Evolutionary conservation across 2,797 vertebrate species (phyloP).

Genomic region (Dendrocincla tyrannina): DNA sequence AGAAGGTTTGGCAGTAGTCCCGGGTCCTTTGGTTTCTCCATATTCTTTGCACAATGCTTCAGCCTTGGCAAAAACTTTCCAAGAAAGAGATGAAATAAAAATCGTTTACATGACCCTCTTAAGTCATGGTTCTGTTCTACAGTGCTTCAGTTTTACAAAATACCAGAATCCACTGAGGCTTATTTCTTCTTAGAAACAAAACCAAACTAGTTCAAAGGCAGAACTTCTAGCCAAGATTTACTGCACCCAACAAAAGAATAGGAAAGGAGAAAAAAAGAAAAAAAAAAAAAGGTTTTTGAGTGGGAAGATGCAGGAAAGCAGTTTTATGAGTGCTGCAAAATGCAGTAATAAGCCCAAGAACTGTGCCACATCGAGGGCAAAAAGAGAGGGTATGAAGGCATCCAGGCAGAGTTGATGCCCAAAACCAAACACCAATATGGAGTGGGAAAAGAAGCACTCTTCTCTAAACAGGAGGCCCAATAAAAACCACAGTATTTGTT

Average conservation of each 20-base stretch:
- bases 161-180: neutral
- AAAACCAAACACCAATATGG: neutral
- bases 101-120: neutral
- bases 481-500: neutral
- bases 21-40: slow-evolving; percentile 94
- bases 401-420: neutral
- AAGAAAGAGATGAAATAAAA: slow-evolving; percentile 4
- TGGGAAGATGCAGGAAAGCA: neutral
- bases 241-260: neutral
- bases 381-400: neutral
- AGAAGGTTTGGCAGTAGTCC: slow-evolving; percentile 92
- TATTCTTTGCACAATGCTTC: slow-evolving; percentile 96
- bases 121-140: neutral
- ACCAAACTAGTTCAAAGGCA: neutral
- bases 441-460: neutral
- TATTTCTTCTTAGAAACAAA: slow-evolving; percentile 12
- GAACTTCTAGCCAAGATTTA: neutral
- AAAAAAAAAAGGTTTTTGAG: neutral
- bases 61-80: slow-evolving; percentile 86
- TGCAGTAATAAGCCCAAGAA: neutral
- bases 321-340: neutral
- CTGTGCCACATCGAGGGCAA: neutral
- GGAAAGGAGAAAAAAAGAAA: neutral
- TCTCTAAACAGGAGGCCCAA: neutral
- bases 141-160: neutral